Evolutionary conservation across 2,888 invertebrate species (phyloP), one percentile per base, ranked within the genome.

Genomic region (Trichogramma evanescens): DNA sequence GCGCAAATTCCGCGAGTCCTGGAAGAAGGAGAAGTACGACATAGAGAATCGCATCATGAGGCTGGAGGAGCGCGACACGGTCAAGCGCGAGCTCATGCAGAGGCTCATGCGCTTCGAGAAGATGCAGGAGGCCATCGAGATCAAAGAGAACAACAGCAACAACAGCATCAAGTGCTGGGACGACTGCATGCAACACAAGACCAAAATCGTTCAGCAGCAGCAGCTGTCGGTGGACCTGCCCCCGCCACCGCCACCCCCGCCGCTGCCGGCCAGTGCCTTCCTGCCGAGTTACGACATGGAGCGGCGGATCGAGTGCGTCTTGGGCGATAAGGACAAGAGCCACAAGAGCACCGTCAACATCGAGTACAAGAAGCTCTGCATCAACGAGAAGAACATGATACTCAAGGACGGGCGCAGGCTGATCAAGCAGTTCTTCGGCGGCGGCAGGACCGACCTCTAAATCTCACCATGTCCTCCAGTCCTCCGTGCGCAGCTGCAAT

Each of bases 21-120:
- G 60, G 60, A 52, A 55, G 13, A 58, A 52, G 46, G 63, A 63
- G 7, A 60, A 60, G 4, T 13, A n/a, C 10, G 60, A 63, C 4
- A 63, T 60, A 9, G 60, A 63, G 49, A 50, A 44, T 3, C 39
- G 63, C 6, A 8, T 63, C 13, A 54, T 39, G 5, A 60, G 58
- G 39, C 43, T 63, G 13, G 60, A 60, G 42, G 60, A 63, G 44
- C 26, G 26, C 26, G 60, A 55, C 8, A 60, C 57, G 7, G 53
- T 50, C 5, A 58, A 55, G 13, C 38, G 52, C 4, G 58, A 63
- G 41, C 51, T 60, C 2, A 9, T 55, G 45, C 55, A 58, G 42
- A 42, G 57, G n/a, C 48, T 60, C 8, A 7, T 39, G 5, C 51
- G 54, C 0, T 45, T 59, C 41, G 59, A 57, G 42, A 42, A 54